phyloP scores from a whole-genome alignment of 2,888 invertebrate species.

The Conchocele bisecta region DNA sequence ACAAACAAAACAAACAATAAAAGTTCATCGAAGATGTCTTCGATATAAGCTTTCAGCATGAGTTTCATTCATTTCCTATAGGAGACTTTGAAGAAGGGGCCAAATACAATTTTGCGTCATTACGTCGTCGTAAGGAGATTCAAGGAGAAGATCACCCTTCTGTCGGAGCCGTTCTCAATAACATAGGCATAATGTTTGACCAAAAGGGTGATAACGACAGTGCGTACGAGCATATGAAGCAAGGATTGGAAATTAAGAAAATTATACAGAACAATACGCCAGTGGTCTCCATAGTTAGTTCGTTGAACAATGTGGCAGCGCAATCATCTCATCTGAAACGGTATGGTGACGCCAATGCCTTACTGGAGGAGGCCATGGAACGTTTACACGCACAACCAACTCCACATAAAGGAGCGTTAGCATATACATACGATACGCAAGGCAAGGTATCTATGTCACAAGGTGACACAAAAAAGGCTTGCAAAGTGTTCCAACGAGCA shows the following conservation, averaged over 20 bases:
- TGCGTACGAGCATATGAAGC: conserved; percentile 56
- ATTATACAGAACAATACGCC: conserved; percentile 48
- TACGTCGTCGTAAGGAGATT: conserved; percentile 29
- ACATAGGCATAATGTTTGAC: conserved; percentile 65
- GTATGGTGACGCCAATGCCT: conserved; percentile 36
- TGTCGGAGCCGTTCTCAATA: conserved; percentile 60
- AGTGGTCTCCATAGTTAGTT: conserved; percentile 52
- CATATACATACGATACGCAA: no score
- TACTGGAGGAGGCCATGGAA: conserved; percentile 44
- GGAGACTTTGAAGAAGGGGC: conserved; percentile 63
- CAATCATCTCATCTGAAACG: conserved; percentile 19
- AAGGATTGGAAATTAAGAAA: conserved; percentile 55
- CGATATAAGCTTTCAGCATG: no score
- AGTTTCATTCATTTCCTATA: no score
- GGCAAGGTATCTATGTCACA: no score
- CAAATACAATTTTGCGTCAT: conserved; percentile 49
- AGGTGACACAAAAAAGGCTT: no score
- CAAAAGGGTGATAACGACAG: conserved; percentile 56
- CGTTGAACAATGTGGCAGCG: conserved; percentile 59
- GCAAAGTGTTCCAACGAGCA: no score
- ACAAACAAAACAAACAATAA: no score
- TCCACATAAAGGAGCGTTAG: no score
- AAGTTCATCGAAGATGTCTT: no score
- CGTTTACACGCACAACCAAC: no score
- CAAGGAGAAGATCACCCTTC: conserved; percentile 45